A percentile compares a stretch with the other conserved stretches of the same genome.
phyloP scores from a whole-genome alignment of 1,140 invertebrate genomes.

The Geopemphigus sp. region DNA sequence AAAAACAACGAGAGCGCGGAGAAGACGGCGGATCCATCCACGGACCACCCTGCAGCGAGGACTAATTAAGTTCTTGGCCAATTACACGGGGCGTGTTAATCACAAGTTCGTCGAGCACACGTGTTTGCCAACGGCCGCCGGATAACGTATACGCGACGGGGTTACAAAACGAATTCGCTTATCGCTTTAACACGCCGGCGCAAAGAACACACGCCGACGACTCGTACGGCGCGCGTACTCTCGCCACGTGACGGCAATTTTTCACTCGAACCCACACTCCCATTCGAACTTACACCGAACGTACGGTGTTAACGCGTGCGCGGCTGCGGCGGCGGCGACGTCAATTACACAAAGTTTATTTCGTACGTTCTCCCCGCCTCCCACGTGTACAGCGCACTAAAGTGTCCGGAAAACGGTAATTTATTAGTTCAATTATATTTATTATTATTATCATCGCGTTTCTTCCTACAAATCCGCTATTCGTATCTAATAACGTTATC shows the following conservation, averaged over 20 bases:
- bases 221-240: not conserved
- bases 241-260: not conserved
- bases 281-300: no score
- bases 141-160: not conserved
- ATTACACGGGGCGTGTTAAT: conserved; percentile 39
- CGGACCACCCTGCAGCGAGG: conserved; percentile 26
- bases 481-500: no score
- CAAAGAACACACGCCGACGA: conserved; percentile 25
- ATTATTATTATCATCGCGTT: no score
- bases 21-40: not conserved
- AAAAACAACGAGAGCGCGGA: no score
- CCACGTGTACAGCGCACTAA: not conserved
- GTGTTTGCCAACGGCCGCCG: not conserved
- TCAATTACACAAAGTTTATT: no score
- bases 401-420: conserved; percentile 27
- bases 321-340: no score
- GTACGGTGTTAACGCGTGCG: no score
- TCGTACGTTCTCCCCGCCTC: no score
- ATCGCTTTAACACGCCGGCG: conserved; percentile 25
- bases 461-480: no score
- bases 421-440: not conserved
- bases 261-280: no score
- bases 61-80: conserved; percentile 39
- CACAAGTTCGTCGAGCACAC: conserved; percentile 6
- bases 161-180: conserved; percentile 27